Conservation (phyloP, 2,888 invertebrate genomes). For the Malachius bipustulatus region DNA sequence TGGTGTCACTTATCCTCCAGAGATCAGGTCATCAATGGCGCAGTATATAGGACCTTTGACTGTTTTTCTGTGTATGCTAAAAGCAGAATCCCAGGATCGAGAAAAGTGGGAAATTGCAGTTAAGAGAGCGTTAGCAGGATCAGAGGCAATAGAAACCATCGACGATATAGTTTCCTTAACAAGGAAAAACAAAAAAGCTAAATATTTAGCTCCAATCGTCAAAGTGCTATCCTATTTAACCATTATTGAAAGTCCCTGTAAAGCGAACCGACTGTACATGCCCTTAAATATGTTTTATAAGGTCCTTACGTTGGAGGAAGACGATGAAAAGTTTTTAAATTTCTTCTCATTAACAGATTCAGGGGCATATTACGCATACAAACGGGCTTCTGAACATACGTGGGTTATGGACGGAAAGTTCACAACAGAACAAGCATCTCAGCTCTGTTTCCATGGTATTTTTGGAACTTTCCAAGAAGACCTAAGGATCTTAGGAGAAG, state of each 20-base stretch:
- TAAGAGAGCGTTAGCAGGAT: not conserved
- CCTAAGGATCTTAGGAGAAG: not conserved
- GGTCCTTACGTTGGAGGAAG: not conserved
- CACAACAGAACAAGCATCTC: not conserved
- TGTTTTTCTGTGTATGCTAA: conserved; percentile 8
- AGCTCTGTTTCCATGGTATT: not conserved
- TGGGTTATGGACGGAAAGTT: not conserved
- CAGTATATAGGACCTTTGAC: conserved; percentile 15
- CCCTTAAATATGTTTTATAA: not conserved
- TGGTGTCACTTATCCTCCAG: conserved; percentile 13
- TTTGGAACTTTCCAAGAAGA: conserved; percentile 1
- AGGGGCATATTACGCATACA: conserved; percentile 9
- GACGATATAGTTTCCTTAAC: no score
- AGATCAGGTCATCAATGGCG: conserved; percentile 11
- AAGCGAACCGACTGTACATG: not conserved
- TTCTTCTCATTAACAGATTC: conserved; percentile 4
- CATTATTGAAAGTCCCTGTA: not conserved
- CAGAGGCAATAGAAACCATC: no score
- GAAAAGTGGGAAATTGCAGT: conserved; percentile 12
- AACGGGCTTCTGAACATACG: not conserved
- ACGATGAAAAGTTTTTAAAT: not conserved
- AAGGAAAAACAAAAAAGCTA: no score
- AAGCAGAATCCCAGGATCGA: conserved; percentile 4
- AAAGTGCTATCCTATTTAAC: no score
- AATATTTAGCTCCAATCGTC: no score